Evolutionary conservation across 2,888 invertebrate species (phyloP), one percentile per base, ranked within the genome.

Genomic region (Ormia ochracea): DNA sequence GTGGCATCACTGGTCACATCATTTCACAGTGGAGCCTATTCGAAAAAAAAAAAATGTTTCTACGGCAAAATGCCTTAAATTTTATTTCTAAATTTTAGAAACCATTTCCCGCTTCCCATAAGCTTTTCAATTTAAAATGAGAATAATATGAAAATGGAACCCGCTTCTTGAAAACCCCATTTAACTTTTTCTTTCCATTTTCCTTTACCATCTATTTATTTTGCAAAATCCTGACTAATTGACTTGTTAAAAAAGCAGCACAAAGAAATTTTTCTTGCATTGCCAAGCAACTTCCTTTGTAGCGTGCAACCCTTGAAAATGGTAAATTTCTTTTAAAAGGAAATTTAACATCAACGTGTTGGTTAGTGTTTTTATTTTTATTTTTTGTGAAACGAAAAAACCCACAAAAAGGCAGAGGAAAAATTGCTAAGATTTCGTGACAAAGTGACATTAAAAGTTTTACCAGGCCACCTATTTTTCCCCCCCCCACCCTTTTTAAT

Each of bases 391-490:
- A 31, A 33, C 54, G 56, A 33, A 23, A 36, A 23, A 48, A 23
- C 43, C 33, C 52, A 7, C 33, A 28, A 48, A 50, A 36, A 65
- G 5, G 17, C 33, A 10, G 14, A 17, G 21, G 48, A 17, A 21
- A 43, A 38, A 54, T 54, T 50, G 48, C 33, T 33, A 63, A 66
- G 66, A 76, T 80, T 48, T 80, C 80, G 80, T 80, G 80, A 80
- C 72, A 80, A 80, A 80, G 28, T 63, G 54, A 72, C 70, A 80
- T 80, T 80, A 61, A 58, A 41, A 48, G 9, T 26, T 70, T 79
- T 66, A 38, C 17, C 38, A 50, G 59, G 59, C 50, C 58, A 70
- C 45, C 41, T 41, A 19, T 41, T 17, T 36, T 33, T n/a, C n/a
- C n/a, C n/a, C n/a, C n/a, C n/a, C n/a, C n/a, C n/a, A n/a, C 17